A percentile compares a stretch with the other conserved stretches of the same genome.
Conservation (phyloP, 2,797 vertebrate genomes). For the Tragopan temminckii region DNA sequence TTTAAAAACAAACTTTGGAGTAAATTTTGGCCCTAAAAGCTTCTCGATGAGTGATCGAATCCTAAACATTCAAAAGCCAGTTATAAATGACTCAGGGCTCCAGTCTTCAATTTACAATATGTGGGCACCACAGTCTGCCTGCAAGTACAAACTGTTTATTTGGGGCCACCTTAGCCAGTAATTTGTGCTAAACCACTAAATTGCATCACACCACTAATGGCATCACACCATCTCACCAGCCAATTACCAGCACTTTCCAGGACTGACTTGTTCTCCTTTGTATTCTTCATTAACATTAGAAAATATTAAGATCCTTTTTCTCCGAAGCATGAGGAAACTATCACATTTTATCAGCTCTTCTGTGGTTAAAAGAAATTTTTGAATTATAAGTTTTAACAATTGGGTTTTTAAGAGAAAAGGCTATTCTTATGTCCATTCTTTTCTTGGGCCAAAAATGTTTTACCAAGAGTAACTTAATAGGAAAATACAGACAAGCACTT, state of each 20-base stretch:
- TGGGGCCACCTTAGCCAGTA: not conserved
- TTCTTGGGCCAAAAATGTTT: not conserved
- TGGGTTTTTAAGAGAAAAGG: not conserved
- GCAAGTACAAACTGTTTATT: not conserved
- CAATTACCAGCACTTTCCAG: not conserved
- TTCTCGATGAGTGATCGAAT: not conserved
- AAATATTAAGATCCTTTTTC: not conserved
- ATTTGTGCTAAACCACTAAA: not conserved
- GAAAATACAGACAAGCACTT: not conserved
- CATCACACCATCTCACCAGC: not conserved
- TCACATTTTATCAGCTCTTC: not conserved
- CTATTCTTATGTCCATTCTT: not conserved
- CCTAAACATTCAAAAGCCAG: not conserved
- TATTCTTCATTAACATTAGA: not conserved
- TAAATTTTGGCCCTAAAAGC: not conserved
- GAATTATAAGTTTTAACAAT: not conserved
- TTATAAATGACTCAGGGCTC: not conserved
- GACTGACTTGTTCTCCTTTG: not conserved
- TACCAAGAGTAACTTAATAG: not conserved
- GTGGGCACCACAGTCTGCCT: not conserved
- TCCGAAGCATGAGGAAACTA: not conserved
- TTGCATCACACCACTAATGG: not conserved
- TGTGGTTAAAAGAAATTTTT: not conserved
- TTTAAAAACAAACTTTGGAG: not conserved
- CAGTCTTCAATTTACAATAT: not conserved